Conservation (phyloP, 2,113 vertebrate species). For the Struthio camelus region DNA sequence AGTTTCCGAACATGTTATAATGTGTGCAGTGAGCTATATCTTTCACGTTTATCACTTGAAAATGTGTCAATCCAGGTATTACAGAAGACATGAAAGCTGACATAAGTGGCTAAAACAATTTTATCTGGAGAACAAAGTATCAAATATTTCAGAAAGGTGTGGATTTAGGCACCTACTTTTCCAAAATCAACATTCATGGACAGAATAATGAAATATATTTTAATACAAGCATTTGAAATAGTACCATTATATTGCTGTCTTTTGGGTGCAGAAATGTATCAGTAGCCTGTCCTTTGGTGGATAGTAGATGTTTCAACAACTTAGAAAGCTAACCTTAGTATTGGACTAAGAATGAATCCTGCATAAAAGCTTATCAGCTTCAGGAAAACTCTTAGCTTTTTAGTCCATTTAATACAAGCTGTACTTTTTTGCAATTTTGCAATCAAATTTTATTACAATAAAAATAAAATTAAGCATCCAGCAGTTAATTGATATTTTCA, state of each 20-base stretch:
- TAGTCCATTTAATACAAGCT: neutral
- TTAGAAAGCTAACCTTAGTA: neutral
- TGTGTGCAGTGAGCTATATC: neutral
- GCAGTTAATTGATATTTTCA: neutral
- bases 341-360: neutral
- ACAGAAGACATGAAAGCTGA: neutral
- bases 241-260: neutral
- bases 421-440: neutral
- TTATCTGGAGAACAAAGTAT: neutral
- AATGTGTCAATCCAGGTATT: neutral
- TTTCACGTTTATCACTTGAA: neutral
- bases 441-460: neutral
- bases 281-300: neutral
- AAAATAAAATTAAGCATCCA: too few species aligned
- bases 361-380: accelerated
- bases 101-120: neutral
- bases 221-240: neutral
- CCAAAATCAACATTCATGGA: neutral
- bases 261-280: neutral
- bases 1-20: accelerated
- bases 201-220: neutral
- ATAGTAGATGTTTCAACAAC: neutral
- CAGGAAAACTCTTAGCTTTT: neutral
- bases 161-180: neutral
- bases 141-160: neutral